phyloP scores from a whole-genome alignment of 1,140 invertebrate genomes.

The Procambarus virginalis region DNA sequence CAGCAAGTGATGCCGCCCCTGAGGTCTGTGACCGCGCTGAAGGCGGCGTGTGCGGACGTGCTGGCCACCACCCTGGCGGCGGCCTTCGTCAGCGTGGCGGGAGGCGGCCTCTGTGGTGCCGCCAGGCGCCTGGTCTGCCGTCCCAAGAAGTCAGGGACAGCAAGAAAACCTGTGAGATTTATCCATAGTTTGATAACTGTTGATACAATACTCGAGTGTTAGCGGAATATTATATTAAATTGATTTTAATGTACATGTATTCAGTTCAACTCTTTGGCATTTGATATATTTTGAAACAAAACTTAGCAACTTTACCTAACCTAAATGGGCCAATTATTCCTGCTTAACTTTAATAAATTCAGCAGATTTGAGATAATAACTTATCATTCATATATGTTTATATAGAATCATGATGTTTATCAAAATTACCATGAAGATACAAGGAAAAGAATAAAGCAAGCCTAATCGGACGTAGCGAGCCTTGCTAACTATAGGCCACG shows the following conservation, averaged over 20 bases:
- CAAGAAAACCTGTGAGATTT: not conserved
- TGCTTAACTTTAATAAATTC: no score
- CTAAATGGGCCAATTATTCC: no score
- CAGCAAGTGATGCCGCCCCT: slow-evolving; percentile 34
- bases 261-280: no score
- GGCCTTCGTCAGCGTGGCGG: slow-evolving; percentile 12
- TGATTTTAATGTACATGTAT: not conserved
- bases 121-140: not conserved
- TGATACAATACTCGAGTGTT: not conserved
- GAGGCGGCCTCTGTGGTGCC: not conserved
- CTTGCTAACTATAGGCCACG: no score
- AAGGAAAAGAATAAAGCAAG: no score
- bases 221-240: not conserved
- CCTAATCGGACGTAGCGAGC: no score
- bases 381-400: no score
- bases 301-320: no score
- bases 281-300: no score
- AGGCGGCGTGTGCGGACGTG: not conserved
- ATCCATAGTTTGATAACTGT: not conserved
- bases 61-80: not conserved
- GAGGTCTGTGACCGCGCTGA: not conserved
- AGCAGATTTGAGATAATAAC: no score
- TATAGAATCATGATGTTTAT: no score
- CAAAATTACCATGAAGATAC: no score
- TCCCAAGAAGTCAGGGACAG: not conserved